A percentile compares a stretch with the other conserved stretches of the same genome.
These are phyloP conservation scores for Eupristina koningsbergeri DNA, from an alignment of 1,140 invertebrate genomes.

Conservation along the genomic window DNA sequence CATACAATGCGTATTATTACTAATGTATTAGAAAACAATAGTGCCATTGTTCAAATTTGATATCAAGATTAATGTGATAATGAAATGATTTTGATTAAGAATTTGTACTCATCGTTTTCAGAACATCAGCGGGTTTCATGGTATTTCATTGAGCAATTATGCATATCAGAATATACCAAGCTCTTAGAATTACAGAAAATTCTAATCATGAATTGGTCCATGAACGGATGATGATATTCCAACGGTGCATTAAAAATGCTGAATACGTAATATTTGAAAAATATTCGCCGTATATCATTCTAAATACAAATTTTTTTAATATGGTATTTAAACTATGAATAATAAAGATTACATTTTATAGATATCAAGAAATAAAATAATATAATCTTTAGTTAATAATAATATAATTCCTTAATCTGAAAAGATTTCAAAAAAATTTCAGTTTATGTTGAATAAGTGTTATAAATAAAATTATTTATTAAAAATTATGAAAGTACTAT, in stretches of 20 bases:
- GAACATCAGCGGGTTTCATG: not conserved
- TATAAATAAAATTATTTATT: no score
- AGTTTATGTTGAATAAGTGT: no score
- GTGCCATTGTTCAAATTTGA: not conserved
- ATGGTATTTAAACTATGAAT: not conserved
- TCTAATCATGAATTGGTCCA: not conserved
- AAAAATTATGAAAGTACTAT: no score
- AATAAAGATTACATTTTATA: not conserved
- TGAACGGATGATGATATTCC: not conserved
- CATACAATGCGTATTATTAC: not conserved
- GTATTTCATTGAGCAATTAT: not conserved
- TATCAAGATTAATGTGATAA: conserved; percentile 1
- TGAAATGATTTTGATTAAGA: conserved; percentile 7
- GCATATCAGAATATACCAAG: not conserved
- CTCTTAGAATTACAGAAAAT: not conserved
- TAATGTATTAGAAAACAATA: not conserved
- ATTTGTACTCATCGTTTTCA: not conserved
- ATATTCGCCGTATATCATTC: not conserved
- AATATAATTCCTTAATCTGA: no score
- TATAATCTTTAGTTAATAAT: no score
- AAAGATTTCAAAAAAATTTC: no score
- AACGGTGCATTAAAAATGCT: not conserved
- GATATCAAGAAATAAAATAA: no score
- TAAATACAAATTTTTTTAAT: not conserved
- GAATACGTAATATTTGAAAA: not conserved